phyloP scores from a whole-genome alignment of 2,797 vertebrate genomes.

The Margarornis squamiger region DNA sequence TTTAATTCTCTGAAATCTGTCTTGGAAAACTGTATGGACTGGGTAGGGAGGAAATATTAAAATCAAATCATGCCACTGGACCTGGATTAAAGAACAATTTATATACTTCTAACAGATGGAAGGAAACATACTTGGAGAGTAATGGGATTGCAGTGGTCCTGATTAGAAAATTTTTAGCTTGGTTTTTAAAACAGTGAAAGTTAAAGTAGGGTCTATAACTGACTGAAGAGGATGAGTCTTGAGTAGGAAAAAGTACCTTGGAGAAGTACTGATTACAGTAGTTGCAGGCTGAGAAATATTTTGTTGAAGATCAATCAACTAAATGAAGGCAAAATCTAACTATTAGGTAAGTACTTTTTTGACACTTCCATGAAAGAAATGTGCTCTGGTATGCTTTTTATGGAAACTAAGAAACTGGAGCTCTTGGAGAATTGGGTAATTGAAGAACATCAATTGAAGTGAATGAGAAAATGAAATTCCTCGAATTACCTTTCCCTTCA shows the following conservation, averaged over 20 bases:
- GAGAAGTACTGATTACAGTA: neutral
- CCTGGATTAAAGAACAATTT: neutral
- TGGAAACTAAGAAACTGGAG: neutral
- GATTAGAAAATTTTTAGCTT: neutral
- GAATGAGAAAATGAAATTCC: neutral
- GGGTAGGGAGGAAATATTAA: neutral
- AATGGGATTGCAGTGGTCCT: neutral
- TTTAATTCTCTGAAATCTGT: neutral
- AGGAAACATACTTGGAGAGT: neutral
- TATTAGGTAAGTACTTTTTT: neutral
- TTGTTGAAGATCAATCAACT: neutral
- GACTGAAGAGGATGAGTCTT: neutral
- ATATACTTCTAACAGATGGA: neutral
- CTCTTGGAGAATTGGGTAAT: neutral
- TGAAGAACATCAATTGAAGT: neutral
- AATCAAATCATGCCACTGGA: neutral
- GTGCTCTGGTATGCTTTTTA: neutral
- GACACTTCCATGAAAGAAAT: neutral
- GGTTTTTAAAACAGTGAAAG: neutral
- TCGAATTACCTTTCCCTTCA: neutral
- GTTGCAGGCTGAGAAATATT: neutral
- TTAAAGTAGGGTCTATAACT: neutral
- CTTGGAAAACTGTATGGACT: neutral
- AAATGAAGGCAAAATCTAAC: neutral
- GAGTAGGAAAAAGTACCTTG: neutral